Conservation (phyloP, 1,140 invertebrate species). For the Pseudobourletiella spinata region DNA sequence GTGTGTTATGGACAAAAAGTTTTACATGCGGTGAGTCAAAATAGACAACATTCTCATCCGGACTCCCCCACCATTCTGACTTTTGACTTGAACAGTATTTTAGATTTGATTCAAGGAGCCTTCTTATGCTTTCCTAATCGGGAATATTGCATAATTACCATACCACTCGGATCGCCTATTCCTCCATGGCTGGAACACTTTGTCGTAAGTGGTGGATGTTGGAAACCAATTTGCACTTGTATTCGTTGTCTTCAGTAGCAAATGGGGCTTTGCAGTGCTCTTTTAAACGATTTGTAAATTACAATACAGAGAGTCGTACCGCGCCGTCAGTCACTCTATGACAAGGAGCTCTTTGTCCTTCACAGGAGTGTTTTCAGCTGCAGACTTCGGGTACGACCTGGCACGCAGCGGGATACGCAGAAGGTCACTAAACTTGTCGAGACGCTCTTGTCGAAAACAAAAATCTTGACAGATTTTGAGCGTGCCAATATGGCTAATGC, state of each 20-base stretch:
- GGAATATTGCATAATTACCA: slow-evolving; percentile 55
- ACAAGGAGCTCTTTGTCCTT: slow-evolving; percentile 55
- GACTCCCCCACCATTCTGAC: too few relatives aligned
- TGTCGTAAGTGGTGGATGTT: slow-evolving; percentile 50
- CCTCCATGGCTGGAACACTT: slow-evolving; percentile 55
- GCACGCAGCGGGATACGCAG: slow-evolving; percentile 30
- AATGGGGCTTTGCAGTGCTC: too few relatives aligned
- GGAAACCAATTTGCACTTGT: too few relatives aligned
- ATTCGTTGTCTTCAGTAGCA: too few relatives aligned
- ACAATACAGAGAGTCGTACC: slow-evolving; percentile 48
- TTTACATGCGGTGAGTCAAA: slow-evolving; percentile 46
- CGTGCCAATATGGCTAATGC: not conserved
- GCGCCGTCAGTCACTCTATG: slow-evolving; percentile 46
- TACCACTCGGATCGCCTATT: slow-evolving; percentile 51
- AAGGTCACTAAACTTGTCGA: slow-evolving; percentile 32
- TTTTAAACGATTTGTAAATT: too few relatives aligned
- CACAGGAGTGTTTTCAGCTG: slow-evolving; percentile 47
- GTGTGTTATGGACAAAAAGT: slow-evolving; percentile 49
- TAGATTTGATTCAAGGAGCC: slow-evolving; percentile 46
- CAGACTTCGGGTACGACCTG: slow-evolving; percentile 40
- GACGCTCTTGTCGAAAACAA: slow-evolving; percentile 3
- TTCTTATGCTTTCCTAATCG: slow-evolving; percentile 57
- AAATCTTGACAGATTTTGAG: slow-evolving; percentile 4
- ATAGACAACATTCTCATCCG: too few relatives aligned
- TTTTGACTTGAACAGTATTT: slow-evolving; percentile 47